These are phyloP conservation scores for Epizoanthus fatuus DNA, from an alignment of 92 coral and sea anemone species.

Conservation along the genomic window DNA sequence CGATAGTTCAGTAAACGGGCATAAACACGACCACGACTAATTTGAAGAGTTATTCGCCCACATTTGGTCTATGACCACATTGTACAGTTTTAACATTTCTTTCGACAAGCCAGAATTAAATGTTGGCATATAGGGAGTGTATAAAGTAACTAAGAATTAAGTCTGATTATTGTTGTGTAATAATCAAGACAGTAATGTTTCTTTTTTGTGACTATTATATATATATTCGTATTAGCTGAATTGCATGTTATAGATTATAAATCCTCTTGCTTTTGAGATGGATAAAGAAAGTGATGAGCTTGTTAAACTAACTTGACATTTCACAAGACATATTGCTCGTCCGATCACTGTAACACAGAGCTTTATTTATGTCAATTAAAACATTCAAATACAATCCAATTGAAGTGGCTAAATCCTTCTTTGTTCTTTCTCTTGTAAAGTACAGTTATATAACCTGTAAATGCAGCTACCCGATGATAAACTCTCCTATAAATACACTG, in stretches of 20 bases:
- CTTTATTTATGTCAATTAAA: constrained; percentile 40
- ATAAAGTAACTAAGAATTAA: background rate
- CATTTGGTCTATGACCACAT: constrained; percentile 6
- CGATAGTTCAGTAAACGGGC: background rate
- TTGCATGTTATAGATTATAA: background rate
- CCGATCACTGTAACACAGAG: constrained; percentile 15
- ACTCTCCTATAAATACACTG: background rate
- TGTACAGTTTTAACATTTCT: background rate
- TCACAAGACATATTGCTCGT: background rate
- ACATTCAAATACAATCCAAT: constrained; percentile 5
- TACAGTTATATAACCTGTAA: background rate
- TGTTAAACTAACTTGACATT: constrained; percentile 1
- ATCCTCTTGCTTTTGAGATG: background rate
- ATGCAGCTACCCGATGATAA: no score
- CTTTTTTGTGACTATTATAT: background rate
- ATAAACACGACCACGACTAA: background rate
- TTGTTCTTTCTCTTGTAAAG: background rate
- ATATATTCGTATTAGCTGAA: background rate
- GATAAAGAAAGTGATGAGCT: background rate
- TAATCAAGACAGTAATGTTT: constrained; percentile 2
- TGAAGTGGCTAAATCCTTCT: background rate
- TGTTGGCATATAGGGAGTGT: constrained; percentile 6
- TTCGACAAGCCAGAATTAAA: background rate
- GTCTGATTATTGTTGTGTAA: background rate
- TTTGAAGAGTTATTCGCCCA: background rate